phyloP scores from a whole-genome alignment of 2,113 vertebrate genomes.

The Aphelocoma coerulescens region DNA sequence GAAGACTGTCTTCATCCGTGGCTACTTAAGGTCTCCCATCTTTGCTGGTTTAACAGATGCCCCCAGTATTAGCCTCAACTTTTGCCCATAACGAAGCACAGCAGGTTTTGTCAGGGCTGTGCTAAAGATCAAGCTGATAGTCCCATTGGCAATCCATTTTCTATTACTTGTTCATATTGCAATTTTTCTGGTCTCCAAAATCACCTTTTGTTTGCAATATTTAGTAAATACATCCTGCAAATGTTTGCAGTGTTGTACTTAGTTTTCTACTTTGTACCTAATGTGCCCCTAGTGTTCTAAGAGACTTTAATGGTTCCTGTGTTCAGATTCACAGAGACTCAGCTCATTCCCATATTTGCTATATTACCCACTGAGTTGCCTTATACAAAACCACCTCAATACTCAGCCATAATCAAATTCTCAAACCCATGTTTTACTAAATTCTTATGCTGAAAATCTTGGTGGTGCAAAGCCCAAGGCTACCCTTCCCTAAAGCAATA shows the following conservation, averaged over 20 bases:
- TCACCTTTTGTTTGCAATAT: neutral
- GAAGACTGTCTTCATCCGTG: neutral
- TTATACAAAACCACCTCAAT: neutral
- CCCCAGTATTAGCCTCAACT: neutral
- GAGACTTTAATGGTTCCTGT: neutral
- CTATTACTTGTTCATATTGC: neutral
- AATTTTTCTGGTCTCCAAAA: neutral
- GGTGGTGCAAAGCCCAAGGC: neutral
- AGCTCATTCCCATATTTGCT: neutral
- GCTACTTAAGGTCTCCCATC: neutral
- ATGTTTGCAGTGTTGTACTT: neutral
- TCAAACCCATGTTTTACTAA: neutral
- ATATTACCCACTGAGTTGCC: neutral
- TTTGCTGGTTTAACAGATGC: neutral
- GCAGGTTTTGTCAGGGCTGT: neutral
- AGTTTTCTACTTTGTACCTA: neutral
- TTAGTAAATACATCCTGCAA: neutral
- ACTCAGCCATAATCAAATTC: neutral
- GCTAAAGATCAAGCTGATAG: neutral
- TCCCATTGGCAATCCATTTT: neutral
- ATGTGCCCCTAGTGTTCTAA: neutral
- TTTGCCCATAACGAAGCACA: neutral
- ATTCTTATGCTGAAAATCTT: neutral
- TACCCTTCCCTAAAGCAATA: neutral
- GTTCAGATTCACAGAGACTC: neutral